Percentiles rank a stretch among this genome's conserved stretches.
phyloP scores from a whole-genome alignment of 1,140 invertebrate genomes.

The Parapsyche elsis region DNA sequence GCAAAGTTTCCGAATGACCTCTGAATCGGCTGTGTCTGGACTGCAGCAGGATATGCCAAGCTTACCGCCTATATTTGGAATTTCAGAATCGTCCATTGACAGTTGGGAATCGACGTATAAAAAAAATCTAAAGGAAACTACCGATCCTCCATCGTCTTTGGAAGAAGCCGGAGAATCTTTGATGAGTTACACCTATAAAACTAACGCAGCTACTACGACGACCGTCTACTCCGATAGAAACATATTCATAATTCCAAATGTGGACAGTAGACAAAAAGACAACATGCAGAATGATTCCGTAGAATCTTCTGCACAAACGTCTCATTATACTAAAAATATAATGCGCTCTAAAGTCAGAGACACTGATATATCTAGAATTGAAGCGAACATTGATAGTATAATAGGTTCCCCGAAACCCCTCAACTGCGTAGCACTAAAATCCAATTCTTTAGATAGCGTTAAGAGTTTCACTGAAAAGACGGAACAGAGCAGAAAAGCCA shows the following conservation, averaged over 20 bases:
- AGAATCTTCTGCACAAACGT: conserved; percentile 24
- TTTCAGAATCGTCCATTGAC: conserved; percentile 66
- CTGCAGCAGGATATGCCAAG: conserved; percentile 66
- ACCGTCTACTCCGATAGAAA: conserved; percentile 63
- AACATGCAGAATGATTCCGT: conserved; percentile 27
- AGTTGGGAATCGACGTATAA: conserved; percentile 68
- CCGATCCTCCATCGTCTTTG: conserved; percentile 46
- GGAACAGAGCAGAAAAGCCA: conserved; percentile 63
- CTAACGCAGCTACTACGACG: conserved; percentile 39
- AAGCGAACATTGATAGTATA: conserved; percentile 68
- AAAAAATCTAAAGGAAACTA: conserved; percentile 60
- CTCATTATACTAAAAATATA: conserved; percentile 52
- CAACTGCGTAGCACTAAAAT: conserved; percentile 66
- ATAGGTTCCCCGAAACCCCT: conserved; percentile 67
- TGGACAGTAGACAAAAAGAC: conserved; percentile 40
- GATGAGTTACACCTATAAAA: conserved; percentile 50
- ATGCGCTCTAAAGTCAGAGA: conserved; percentile 46
- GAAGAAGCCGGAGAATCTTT: conserved; percentile 52
- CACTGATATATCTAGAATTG: conserved; percentile 56
- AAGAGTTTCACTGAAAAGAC: conserved; percentile 67
- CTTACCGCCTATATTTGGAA: conserved; percentile 66
- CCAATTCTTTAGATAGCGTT: conserved; percentile 70
- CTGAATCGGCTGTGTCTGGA: conserved; percentile 64
- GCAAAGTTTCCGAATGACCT: conserved; percentile 73
- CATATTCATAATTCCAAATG: conserved; percentile 47